Evolutionary conservation across 2,113 vertebrate species (phyloP).

Genomic region (Epinephelus moara): DNA sequence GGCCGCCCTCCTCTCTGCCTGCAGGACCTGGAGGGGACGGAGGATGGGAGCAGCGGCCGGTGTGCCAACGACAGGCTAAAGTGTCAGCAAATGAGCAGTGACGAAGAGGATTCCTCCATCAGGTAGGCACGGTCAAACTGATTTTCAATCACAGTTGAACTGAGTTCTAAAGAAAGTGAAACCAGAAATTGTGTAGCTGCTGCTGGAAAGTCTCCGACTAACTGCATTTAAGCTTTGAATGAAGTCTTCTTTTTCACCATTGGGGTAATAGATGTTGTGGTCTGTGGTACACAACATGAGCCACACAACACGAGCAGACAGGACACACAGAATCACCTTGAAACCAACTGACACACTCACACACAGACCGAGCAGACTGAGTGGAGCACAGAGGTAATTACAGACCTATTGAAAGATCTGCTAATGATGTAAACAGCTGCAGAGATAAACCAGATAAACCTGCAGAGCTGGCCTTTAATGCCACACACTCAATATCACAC

Average conservation of each 20-base stretch:
- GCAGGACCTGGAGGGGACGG: conserved; percentile 67
- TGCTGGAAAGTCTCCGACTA: not conserved
- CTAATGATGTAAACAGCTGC: conserved; percentile 58
- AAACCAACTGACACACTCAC: not conserved
- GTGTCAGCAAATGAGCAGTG: conserved; percentile 46
- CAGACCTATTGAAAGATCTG: conserved; percentile 24
- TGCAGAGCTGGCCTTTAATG: conserved; percentile 56
- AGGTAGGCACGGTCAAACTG: conserved; percentile 69
- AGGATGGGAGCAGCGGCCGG: conserved; percentile 44
- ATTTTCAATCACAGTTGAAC: not conserved
- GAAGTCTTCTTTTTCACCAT: not conserved
- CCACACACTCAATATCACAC: not conserved
- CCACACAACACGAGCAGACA: not conserved
- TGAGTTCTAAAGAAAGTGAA: not conserved
- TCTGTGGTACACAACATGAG: not conserved
- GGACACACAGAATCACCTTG: conserved; percentile 13
- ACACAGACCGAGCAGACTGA: conserved; percentile 5
- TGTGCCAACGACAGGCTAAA: conserved; percentile 16
- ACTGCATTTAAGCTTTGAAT: not conserved
- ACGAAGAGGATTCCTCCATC: conserved; percentile 51
- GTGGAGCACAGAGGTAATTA: conserved; percentile 55
- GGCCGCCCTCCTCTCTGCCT: conserved; percentile 11
- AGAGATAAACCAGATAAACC: conserved; percentile 73
- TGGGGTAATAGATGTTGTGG: not conserved
- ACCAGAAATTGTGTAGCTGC: not conserved